Conservation (phyloP, 2,113 vertebrate genomes). For the Pardalotus punctatus region DNA sequence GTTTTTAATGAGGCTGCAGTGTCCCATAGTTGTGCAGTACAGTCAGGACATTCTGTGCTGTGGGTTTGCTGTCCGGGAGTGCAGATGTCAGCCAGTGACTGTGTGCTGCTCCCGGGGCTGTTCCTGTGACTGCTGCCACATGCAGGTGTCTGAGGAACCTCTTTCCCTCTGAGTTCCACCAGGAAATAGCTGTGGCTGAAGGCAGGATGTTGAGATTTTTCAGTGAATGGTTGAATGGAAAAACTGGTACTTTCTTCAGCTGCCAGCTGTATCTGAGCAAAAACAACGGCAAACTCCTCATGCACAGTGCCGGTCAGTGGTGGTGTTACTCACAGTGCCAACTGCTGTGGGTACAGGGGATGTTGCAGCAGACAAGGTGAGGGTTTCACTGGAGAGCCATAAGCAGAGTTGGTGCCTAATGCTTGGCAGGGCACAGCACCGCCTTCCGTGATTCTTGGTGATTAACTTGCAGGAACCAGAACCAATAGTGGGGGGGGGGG, state of each 20-base stretch:
- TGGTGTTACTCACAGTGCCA: neutral
- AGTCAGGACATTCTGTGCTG: neutral
- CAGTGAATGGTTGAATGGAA: neutral
- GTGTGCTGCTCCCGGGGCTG: neutral
- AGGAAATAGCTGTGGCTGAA: neutral
- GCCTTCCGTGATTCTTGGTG: fast-evolving
- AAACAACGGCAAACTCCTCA: neutral
- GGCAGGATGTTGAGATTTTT: neutral
- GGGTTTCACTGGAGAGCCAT: neutral
- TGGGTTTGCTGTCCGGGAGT: neutral
- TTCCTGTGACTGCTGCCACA: neutral
- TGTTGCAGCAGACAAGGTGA: neutral
- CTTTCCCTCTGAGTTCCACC: neutral
- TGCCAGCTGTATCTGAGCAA: neutral
- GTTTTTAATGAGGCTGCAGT: fast-evolving
- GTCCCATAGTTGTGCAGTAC: fast-evolving
- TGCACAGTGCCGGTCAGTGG: fast-evolving
- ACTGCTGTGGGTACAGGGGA: neutral
- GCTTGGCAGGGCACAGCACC: neutral
- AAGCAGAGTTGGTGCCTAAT: neutral
- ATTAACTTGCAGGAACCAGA: neutral
- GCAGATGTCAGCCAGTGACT: neutral
- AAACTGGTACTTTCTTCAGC: neutral
- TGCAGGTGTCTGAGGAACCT: neutral
- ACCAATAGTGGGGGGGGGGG: no score